Conservation (phyloP, 2,113 vertebrate species). For the Microcebus tavaratra region DNA sequence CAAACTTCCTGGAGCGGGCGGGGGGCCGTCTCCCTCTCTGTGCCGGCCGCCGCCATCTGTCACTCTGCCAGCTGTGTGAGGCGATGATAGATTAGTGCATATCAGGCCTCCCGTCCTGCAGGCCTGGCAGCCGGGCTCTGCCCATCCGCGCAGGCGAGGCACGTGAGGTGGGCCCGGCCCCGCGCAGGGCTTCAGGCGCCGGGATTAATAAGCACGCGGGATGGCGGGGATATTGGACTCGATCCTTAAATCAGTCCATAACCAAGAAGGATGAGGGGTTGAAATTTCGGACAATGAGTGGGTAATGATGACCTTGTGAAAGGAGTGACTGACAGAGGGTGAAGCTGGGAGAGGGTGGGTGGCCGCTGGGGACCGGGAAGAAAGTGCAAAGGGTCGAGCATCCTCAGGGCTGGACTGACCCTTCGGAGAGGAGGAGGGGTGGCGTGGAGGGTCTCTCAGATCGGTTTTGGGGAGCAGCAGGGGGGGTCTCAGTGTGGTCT, state of each 20-base stretch:
- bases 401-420: background rate
- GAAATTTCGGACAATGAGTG: slow-evolving; percentile 75
- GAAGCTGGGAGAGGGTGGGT: background rate
- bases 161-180: background rate
- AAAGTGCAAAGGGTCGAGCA: background rate
- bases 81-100: slow-evolving; percentile 74
- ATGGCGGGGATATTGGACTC: slow-evolving; percentile 68
- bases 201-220: slow-evolving; percentile 72
- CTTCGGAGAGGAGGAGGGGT: accelerated
- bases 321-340: background rate
- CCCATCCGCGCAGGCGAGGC: slow-evolving; percentile 36
- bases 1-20: background rate
- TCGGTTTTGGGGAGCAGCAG: background rate
- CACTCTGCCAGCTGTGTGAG: slow-evolving; percentile 67
- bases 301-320: slow-evolving; percentile 70
- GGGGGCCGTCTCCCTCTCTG: background rate
- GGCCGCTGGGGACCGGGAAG: background rate
- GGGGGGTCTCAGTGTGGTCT: accelerated
- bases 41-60: slow-evolving; percentile 41
- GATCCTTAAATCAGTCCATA: slow-evolving; percentile 76
- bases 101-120: slow-evolving; percentile 73
- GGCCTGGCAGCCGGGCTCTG: slow-evolving; percentile 68
- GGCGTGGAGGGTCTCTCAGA: background rate
- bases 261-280: slow-evolving; percentile 73
- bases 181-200: background rate